Evolutionary conservation across 2,888 invertebrate genomes (phyloP).

Genomic region (Oithona nana): DNA sequence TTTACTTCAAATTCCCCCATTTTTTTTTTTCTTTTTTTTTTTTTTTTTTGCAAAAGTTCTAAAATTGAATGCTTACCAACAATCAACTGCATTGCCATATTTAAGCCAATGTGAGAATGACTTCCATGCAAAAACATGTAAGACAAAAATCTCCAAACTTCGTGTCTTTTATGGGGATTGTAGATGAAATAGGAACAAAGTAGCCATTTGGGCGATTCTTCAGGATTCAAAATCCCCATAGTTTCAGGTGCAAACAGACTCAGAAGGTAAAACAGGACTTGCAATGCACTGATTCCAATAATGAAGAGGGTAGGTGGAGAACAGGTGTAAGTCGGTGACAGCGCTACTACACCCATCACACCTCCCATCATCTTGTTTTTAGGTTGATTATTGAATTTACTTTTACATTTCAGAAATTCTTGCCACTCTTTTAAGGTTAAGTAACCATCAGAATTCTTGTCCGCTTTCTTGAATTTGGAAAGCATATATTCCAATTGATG

Average conservation of each 20-base stretch:
- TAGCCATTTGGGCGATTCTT: not conserved
- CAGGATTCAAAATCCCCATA: not conserved
- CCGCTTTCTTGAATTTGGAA: too few relatives aligned
- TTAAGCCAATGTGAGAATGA: slow-evolving; percentile 47
- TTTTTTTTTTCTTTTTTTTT: too few relatives aligned
- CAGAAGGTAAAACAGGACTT: not conserved
- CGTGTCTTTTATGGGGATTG: slow-evolving; percentile 41
- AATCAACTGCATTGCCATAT: slow-evolving; percentile 73
- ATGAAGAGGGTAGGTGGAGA: not conserved
- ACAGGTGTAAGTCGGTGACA: not conserved
- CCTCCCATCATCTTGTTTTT: not conserved
- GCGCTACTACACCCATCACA: not conserved
- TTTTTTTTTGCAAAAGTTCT: too few relatives aligned
- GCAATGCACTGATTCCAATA: not conserved
- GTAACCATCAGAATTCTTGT: slow-evolving; percentile 21
- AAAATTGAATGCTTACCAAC: too few relatives aligned
- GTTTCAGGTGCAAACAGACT: not conserved
- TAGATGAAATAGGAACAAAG: slow-evolving; percentile 32
- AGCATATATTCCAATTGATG: too few relatives aligned
- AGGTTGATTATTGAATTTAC: not conserved
- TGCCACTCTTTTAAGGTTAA: not conserved
- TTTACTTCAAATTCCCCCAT: too few relatives aligned
- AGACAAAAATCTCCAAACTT: slow-evolving; percentile 41
- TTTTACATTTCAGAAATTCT: not conserved
- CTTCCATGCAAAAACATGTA: slow-evolving; percentile 19